Base-by-base conservation (phyloP, 2,888 invertebrate genomes). In the Neocrepidodera transversa region DNA sequence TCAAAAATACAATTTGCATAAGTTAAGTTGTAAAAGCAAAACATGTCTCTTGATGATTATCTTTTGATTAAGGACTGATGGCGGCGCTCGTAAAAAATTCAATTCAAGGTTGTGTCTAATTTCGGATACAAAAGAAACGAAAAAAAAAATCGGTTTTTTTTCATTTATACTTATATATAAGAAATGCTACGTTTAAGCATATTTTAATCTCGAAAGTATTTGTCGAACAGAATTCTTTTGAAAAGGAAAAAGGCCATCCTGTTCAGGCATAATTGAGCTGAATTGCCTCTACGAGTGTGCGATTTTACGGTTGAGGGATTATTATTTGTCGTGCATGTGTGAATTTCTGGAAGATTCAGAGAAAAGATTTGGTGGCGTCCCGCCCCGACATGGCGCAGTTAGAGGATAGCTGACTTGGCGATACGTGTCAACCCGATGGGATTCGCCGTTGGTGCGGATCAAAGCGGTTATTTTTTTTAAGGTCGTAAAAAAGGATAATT, bases 1-100 rank as follows among this genome's bases (percentile, higher is more conserved):
- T 74, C 75, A 75, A 74, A 75, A 73, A 72, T 69, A 69, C 71
- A 71, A 74, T 75, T 75, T 74, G 68, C 74, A 74, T 75, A 74
- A 71, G 74, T 75, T 75, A 73, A 73, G 69, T 69, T 70, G 71
- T 71, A 74, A 69, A 66, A 59, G 61, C 63, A 48, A 60, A 64
- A 66, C 59, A 60, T 58, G 62, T 62, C 62, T 61, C 56, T 23
- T 47, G 59, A 64, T 59, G 11, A 18, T 28, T 38, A 59, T 61
- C 60, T 16, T 49, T 40, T 60, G 60, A 63, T 63, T 54, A 58
- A 60, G 56, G 57, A 57, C 50, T 43, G 50, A 53, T 42, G 18
- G 52, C 40, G 30, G n/a, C 17, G n/a, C 10, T 11, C 16, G 35
- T n/a, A 32, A 53, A 53, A 43, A 43, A 53, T 42, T 11, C n/a